phyloP scores from a whole-genome alignment of 2,113 vertebrate species.

The Probosciger aterrimus region DNA sequence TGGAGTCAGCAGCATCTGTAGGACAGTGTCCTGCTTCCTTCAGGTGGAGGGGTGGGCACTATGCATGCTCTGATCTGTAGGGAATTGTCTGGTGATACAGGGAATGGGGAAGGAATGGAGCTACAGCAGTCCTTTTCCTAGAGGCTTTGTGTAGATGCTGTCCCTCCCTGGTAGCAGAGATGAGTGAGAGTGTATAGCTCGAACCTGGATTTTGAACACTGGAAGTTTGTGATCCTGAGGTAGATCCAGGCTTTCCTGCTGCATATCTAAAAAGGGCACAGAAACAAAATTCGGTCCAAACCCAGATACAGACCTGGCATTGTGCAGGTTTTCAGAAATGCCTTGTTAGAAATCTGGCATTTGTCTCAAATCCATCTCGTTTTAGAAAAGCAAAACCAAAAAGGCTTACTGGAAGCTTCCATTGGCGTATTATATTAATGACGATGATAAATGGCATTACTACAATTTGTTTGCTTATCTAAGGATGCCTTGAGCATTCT shows the following conservation, averaged over 20 bases:
- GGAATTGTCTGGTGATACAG: not conserved
- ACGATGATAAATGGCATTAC: not conserved
- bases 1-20: not conserved
- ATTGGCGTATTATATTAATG: not conserved
- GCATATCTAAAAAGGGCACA: not conserved
- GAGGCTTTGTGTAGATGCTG: not conserved
- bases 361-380: not conserved
- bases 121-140: not conserved
- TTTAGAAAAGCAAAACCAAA: not conserved
- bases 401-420: not conserved
- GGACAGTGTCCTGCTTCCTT: not conserved
- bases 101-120: not conserved
- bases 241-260: not conserved
- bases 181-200: not conserved
- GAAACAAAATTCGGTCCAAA: not conserved
- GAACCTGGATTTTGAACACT: not conserved
- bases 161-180: not conserved
- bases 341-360: not conserved
- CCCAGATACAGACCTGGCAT: not conserved
- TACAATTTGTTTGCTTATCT: not conserved
- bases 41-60: not conserved
- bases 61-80: too few species aligned
- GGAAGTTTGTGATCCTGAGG: not conserved
- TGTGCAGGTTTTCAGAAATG: not conserved
- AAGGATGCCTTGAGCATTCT: not conserved